Conservation (phyloP, 2,888 invertebrate genomes). For the Brenthis daphne region DNA sequence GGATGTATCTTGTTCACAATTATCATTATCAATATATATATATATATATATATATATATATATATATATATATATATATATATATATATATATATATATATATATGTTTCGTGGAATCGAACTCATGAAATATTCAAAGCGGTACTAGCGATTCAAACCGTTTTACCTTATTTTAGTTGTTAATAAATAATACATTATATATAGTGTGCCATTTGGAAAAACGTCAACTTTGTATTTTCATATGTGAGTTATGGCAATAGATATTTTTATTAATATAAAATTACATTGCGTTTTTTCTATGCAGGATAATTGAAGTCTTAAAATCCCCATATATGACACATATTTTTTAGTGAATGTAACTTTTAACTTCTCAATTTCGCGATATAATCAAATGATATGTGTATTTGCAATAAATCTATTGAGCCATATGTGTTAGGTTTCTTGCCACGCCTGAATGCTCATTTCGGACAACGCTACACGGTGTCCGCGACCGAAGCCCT, state of each 20-base stretch:
- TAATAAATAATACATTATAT: slow-evolving; percentile 28
- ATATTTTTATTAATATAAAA: too few relatives aligned
- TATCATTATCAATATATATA: slow-evolving; percentile 40
- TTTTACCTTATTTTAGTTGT: slow-evolving; percentile 27
- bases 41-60: neutral
- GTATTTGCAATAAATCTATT: slow-evolving; percentile 20
- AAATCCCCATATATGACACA: too few relatives aligned
- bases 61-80: slow-evolving; percentile 8
- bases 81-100: slow-evolving; percentile 1
- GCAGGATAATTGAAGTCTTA: too few relatives aligned
- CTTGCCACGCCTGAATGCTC: slow-evolving; percentile 84
- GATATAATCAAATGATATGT: slow-evolving; percentile 11
- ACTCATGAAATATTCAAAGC: slow-evolving; percentile 43
- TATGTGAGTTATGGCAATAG: neutral
- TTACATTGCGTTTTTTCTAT: too few relatives aligned
- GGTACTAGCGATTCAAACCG: slow-evolving; percentile 35
- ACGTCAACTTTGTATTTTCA: neutral
- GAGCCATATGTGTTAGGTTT: slow-evolving; percentile 73
- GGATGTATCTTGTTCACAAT: slow-evolving; percentile 47
- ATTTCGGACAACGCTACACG: slow-evolving; percentile 87
- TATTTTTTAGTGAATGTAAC: slow-evolving; percentile 1
- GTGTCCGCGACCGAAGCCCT: slow-evolving; percentile 88
- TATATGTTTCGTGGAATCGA: slow-evolving; percentile 23
- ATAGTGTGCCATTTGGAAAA: neutral
- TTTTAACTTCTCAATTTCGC: slow-evolving; percentile 11